phyloP scores from a whole-genome alignment of 2,113 vertebrate species.

The Cinclus mexicanus region DNA sequence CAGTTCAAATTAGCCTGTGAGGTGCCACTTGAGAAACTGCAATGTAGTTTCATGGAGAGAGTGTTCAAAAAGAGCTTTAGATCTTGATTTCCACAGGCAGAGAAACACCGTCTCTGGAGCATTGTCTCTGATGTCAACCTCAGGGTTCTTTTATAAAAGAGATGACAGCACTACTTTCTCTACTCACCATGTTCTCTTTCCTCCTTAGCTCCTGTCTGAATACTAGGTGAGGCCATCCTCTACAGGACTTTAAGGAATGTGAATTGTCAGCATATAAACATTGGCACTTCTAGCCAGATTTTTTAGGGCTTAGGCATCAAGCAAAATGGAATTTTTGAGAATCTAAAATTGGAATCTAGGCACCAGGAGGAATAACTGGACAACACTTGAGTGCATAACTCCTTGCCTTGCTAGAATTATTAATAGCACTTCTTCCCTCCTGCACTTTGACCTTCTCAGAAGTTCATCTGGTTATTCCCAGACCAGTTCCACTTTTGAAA shows the following conservation, averaged over 20 bases:
- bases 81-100: neutral
- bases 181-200: neutral
- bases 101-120: neutral
- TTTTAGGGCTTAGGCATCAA: neutral
- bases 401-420: neutral
- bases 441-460: neutral
- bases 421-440: neutral
- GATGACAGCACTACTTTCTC: neutral
- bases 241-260: neutral
- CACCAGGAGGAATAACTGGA: neutral
- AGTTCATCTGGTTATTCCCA: neutral
- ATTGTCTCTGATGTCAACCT: neutral
- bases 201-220: neutral
- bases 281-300: neutral
- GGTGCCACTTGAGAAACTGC: neutral
- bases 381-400: neutral
- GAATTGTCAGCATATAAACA: neutral
- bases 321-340: neutral
- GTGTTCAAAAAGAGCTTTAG: neutral
- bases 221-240: neutral
- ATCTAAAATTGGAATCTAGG: neutral
- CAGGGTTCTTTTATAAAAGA: neutral
- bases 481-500: neutral
- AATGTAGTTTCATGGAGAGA: neutral
- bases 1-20: neutral